Conservation (phyloP, 1,140 invertebrate genomes). For the Mizuhopecten yessoensis region DNA sequence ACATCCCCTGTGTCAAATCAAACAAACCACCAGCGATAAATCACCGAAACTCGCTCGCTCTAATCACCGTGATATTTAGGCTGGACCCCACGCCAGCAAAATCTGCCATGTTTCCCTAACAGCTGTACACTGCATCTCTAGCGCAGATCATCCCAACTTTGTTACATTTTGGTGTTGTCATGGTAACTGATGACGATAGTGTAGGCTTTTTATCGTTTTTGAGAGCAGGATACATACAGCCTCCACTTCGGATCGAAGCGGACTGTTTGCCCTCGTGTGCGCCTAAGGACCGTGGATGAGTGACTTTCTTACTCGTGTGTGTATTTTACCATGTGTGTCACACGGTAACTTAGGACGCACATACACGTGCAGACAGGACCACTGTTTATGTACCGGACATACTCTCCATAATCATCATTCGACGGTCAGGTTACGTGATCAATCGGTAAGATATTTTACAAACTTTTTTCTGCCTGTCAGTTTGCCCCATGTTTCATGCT, state of each 20-base stretch:
- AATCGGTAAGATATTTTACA: not conserved
- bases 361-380: not conserved
- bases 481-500: not conserved
- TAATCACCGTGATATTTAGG: constrained; percentile 10
- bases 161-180: constrained; percentile 31
- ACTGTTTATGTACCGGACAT: not conserved
- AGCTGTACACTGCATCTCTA: constrained; percentile 25
- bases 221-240: not conserved
- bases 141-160: not conserved
- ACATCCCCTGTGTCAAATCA: not conserved
- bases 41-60: not conserved
- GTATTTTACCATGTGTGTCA: not conserved
- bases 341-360: not conserved
- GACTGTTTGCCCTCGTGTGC: not conserved
- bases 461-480: not conserved
- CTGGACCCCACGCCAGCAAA: constrained; percentile 3
- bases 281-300: not conserved
- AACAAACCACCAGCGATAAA: not conserved
- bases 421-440: not conserved
- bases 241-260: not conserved
- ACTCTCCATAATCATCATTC: not conserved
- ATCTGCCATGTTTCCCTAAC: not conserved
- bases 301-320: not conserved
- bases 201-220: constrained; percentile 11
- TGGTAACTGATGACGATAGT: constrained; percentile 32